These are phyloP conservation scores for Trissolcus japonicus DNA, from an alignment of 2,888 invertebrate genomes.

Conservation along the genomic window DNA sequence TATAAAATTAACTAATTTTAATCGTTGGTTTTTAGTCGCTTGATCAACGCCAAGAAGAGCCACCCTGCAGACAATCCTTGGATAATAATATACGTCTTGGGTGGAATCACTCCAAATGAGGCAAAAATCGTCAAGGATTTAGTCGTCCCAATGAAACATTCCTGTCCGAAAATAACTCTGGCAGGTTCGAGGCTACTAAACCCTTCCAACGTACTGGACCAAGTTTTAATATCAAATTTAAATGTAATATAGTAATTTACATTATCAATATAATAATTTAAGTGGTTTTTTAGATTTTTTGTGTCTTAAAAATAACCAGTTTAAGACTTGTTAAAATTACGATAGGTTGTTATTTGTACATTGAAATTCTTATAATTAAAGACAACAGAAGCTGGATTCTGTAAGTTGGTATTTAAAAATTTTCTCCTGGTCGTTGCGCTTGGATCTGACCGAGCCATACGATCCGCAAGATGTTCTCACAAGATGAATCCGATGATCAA, in stretches of 20 bases:
- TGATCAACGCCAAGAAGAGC: conserved; percentile 77
- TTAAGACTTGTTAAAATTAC: too few species aligned
- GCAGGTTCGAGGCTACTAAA: conserved; percentile 71
- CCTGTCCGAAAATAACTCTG: conserved; percentile 64
- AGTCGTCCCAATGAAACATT: conserved; percentile 49
- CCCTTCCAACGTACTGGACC: conserved; percentile 69
- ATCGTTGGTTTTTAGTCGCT: conserved; percentile 76
- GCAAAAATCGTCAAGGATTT: conserved; percentile 77
- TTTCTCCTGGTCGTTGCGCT: conserved; percentile 13
- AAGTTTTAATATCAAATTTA: conserved; percentile 66
- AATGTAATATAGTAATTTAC: conserved; percentile 36
- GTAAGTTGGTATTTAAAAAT: conserved; percentile 29
- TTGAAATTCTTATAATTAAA: conserved; percentile 1
- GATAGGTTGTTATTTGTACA: neutral
- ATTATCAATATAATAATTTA: too few species aligned
- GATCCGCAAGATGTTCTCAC: conserved; percentile 37
- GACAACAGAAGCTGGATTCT: conserved; percentile 29
- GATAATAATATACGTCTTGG: conserved; percentile 82
- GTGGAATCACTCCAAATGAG: conserved; percentile 83
- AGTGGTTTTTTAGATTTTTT: too few species aligned
- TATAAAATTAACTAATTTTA: neutral
- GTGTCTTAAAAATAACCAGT: too few species aligned
- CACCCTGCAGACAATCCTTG: conserved; percentile 82
- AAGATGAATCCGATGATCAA: conserved; percentile 75
- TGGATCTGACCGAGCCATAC: conserved; percentile 23